phyloP scores from a whole-genome alignment of 1,140 invertebrate genomes.

The Drosophila pallidifrons region DNA sequence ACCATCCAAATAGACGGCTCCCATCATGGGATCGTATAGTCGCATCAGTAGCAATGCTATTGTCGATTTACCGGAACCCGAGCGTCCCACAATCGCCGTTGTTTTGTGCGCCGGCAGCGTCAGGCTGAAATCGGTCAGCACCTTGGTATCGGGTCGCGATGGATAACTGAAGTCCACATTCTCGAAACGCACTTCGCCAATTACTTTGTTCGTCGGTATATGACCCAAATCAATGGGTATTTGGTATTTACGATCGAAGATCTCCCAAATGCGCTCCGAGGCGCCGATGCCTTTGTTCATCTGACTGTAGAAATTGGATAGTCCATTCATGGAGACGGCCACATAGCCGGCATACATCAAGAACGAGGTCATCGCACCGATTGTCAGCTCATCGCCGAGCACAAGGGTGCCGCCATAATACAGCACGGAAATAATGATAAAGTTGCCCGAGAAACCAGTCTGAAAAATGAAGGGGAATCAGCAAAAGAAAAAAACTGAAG shows the following conservation, averaged over 20 bases:
- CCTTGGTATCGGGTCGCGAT: slow-evolving; percentile 87
- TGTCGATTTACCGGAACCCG: slow-evolving; percentile 95
- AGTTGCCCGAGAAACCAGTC: slow-evolving; percentile 97
- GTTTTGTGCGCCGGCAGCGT: slow-evolving; percentile 89
- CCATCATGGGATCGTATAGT: slow-evolving; percentile 92
- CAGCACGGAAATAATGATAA: slow-evolving; percentile 95
- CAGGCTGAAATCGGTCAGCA: slow-evolving; percentile 90
- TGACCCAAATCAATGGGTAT: slow-evolving; percentile 89
- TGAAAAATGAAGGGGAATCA: slow-evolving; percentile 73
- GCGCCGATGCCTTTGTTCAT: slow-evolving; percentile 97
- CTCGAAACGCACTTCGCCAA: slow-evolving; percentile 88
- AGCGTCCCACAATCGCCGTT: slow-evolving; percentile 92
- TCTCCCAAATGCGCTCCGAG: slow-evolving; percentile 94
- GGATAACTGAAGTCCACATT: slow-evolving; percentile 92
- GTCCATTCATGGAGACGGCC: slow-evolving; percentile 93
- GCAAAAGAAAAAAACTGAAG: slow-evolving; percentile 6
- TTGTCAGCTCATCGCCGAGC: slow-evolving; percentile 91
- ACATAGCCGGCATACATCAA: slow-evolving; percentile 97
- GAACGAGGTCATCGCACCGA: slow-evolving; percentile 96
- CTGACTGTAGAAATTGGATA: slow-evolving; percentile 96
- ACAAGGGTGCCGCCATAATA: slow-evolving; percentile 97
- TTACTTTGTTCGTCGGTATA: slow-evolving; percentile 73
- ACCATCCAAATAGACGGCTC: slow-evolving; percentile 89
- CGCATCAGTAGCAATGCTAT: slow-evolving; percentile 91
- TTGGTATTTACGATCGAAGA: slow-evolving; percentile 92